Evolutionary conservation across 2,113 vertebrate species (phyloP).

Genomic region (Ptilonorhynchus violaceus): DNA sequence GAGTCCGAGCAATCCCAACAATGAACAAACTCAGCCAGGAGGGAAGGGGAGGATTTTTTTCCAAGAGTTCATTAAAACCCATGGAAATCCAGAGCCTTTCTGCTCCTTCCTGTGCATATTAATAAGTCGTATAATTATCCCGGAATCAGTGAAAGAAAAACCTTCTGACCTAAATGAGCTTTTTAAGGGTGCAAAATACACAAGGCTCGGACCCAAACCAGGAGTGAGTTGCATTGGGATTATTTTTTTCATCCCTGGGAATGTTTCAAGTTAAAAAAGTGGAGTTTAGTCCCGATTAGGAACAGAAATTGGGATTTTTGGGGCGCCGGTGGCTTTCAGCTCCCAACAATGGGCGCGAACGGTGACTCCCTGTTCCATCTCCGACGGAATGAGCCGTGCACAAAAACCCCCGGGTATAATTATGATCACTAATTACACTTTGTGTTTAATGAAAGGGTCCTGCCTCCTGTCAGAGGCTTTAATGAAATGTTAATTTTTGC

Average conservation of each 20-base stretch:
- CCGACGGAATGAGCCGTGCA: neutral
- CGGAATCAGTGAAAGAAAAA: neutral
- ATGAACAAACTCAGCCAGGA: neutral
- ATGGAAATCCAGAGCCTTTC: neutral
- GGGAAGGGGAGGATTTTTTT: neutral
- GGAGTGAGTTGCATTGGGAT: neutral
- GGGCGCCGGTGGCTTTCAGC: neutral
- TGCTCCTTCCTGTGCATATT: neutral
- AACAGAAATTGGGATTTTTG: neutral
- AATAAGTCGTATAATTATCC: neutral
- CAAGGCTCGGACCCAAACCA: neutral
- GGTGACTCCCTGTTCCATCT: neutral
- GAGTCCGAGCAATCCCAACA: neutral
- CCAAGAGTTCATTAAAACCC: neutral
- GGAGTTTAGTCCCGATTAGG: neutral
- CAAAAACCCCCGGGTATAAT: neutral
- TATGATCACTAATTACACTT: slow-evolving; percentile 25
- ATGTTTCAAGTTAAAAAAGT: neutral
- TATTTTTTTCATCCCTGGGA: neutral
- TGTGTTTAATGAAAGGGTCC: slow-evolving; percentile 8
- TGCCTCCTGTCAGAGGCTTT: slow-evolving; percentile 4
- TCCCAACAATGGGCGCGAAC: neutral
- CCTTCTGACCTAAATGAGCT: neutral
- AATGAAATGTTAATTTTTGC: slow-evolving; percentile 27
- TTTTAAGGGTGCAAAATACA: neutral